Conservation (phyloP, 2,797 vertebrate species). For the Ctenosaura bakeri region DNA sequence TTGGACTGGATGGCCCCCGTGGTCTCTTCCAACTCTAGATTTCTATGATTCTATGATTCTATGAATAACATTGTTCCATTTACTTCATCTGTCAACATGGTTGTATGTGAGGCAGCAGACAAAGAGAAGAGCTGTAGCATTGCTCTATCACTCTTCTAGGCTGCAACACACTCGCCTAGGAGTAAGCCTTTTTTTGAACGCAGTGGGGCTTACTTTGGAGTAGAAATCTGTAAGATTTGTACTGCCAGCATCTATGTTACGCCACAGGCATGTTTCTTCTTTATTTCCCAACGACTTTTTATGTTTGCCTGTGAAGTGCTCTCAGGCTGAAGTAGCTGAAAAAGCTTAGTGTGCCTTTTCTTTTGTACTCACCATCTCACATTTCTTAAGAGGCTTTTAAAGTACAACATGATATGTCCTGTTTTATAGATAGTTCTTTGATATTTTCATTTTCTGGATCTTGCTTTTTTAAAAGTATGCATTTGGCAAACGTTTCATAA, state of each 20-base stretch:
- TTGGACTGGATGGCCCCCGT: no score
- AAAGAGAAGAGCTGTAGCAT: no score
- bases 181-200: no score
- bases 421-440: background rate
- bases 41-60: no score
- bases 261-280: background rate
- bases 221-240: background rate
- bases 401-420: no score
- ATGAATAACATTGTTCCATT: no score
- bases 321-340: background rate
- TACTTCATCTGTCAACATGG: no score
- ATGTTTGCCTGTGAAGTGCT: background rate
- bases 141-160: no score
- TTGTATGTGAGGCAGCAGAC: no score
- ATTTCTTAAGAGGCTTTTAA: background rate
- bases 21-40: no score
- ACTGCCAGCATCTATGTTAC: background rate
- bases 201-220: background rate
- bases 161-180: no score
- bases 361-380: background rate
- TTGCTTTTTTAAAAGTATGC: background rate
- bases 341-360: background rate
- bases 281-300: background rate
- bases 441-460: background rate
- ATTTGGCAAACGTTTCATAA: background rate